Evolutionary conservation across 2,797 vertebrate species (phyloP).

Genomic region (Heteromormyrus szaboi): DNA sequence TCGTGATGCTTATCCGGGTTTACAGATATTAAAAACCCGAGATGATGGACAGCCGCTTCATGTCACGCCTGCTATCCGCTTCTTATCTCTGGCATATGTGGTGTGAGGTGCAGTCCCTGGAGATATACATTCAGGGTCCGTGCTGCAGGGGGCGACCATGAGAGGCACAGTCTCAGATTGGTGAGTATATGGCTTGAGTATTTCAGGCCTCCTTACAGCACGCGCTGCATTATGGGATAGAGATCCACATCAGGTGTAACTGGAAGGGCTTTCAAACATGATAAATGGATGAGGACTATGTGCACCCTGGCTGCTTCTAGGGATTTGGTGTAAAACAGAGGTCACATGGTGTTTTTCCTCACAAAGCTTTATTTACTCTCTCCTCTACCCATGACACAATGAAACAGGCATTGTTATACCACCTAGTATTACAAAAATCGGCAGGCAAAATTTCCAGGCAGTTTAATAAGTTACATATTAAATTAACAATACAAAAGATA

Average conservation of each 20-base stretch:
- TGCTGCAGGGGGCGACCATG: not conserved
- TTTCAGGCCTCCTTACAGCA: not conserved
- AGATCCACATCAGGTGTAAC: not conserved
- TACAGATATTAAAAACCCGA: not conserved
- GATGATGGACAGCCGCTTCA: not conserved
- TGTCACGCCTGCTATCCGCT: not conserved
- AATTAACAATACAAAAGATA: conserved; percentile 51
- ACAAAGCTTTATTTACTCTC: conserved; percentile 50
- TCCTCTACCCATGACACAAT: conserved; percentile 17
- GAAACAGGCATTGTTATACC: conserved; percentile 40
- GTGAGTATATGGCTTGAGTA: not conserved
- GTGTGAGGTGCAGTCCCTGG: not conserved
- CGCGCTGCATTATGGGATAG: not conserved
- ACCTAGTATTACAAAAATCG: conserved; percentile 55
- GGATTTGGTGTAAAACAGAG: conserved; percentile 27
- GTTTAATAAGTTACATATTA: conserved; percentile 41
- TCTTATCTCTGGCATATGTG: not conserved
- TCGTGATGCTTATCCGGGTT: conserved; percentile 17
- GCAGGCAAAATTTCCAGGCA: conserved; percentile 62
- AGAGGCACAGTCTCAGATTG: not conserved
- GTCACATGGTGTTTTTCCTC: conserved; percentile 24
- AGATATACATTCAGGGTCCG: not conserved
- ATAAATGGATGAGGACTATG: not conserved
- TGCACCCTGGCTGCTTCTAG: not conserved
- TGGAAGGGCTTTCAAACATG: not conserved